Conservation (phyloP, 1,140 invertebrate genomes). For the Sitobion miscanthi region DNA sequence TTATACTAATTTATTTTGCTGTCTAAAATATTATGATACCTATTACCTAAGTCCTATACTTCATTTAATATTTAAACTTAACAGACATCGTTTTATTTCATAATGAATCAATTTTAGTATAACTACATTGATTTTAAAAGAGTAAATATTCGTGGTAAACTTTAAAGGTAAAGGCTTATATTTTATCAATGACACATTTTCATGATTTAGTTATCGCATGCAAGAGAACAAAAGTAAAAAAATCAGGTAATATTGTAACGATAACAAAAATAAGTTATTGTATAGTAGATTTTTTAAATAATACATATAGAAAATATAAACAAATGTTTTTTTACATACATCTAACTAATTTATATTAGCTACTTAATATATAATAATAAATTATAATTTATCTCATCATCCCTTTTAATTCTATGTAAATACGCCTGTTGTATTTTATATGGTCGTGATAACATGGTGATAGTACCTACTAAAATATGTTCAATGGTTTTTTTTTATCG, state of each 20-base stretch:
- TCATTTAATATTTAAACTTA: not conserved
- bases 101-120: not conserved
- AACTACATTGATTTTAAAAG: not conserved
- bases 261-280: not conserved
- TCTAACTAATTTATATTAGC: not conserved
- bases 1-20: not conserved
- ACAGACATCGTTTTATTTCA: not conserved
- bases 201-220: not conserved
- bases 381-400: no score
- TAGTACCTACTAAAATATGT: not conserved
- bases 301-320: not conserved
- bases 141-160: not conserved
- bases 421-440: not conserved
- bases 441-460: not conserved
- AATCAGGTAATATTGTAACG: not conserved
- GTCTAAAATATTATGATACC: not conserved
- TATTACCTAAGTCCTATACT: not conserved
- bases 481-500: not conserved
- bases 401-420: no score
- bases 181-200: not conserved
- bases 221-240: not conserved
- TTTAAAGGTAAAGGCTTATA: not conserved
- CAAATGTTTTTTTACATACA: not conserved
- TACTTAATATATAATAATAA: not conserved
- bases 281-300: not conserved